Base-by-base conservation (phyloP, 2,888 invertebrate genomes). In the Luffia ferchaultella region DNA sequence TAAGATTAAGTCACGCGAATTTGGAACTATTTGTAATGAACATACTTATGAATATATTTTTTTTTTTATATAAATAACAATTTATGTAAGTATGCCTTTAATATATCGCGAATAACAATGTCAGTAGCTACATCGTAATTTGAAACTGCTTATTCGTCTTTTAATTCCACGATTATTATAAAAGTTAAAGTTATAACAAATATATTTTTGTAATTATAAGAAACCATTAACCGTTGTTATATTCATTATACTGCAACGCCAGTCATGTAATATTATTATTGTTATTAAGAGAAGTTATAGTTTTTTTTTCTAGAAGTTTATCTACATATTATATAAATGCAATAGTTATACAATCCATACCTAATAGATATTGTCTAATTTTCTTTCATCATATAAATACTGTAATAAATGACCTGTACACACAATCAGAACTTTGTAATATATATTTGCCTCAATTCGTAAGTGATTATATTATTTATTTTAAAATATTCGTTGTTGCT, bases 351-450 rank as follows among this genome's bases (percentile, higher is more conserved):
- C 30, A 12, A 12, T 30, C 30, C 12, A 12, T 30, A 12, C 30
- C 30, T 30, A 30, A 7, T 30, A 30, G 30, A 12, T 30, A 30
- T 30, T 30, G n/a, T n/a, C n/a, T 30, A 30, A 3, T 30, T 30
- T 30, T 30, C 30, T 12, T 30, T 30, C 30, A 12, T 30, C 30
- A 30, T 7, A n/a, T n/a, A 67, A 69, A 65, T 67, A 65, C 71
- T 67, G 63, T 68, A 78, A 73, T 77, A 79, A 79, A 80, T 72
- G 69, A 77, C 75, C 72, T 76, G 72, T 73, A 71, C 76, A 76
- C 68, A 71, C n/a, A 30, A 7, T 30, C 5, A 30, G n/a, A n/a
- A n/a, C n/a, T n/a, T n/a, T n/a, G n/a, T n/a, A n/a, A n/a, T n/a
- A n/a, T n/a, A n/a, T n/a, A n/a, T n/a, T n/a, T n/a, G n/a, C n/a